These are phyloP conservation scores for Drosophila kambysellisi DNA, from an alignment of 2,888 invertebrate species.

Conservation along the genomic window DNA sequence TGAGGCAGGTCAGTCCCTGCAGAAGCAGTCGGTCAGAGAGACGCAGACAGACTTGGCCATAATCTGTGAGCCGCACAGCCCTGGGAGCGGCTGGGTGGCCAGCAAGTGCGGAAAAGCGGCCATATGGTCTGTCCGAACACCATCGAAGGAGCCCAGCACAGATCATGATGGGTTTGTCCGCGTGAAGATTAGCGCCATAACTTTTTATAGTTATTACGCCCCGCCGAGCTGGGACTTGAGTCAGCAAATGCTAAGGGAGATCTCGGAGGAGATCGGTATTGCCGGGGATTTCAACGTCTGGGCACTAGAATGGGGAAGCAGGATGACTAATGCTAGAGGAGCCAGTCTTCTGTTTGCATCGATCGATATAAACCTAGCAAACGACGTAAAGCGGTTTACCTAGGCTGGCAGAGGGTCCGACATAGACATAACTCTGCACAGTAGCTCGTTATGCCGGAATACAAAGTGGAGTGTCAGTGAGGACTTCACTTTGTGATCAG, in stretches of 20 bases:
- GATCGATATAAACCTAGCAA: not conserved
- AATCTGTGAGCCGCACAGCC: no score
- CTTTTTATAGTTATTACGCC: not conserved
- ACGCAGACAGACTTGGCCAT: no score
- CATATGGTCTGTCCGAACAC: no score
- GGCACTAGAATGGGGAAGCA: not conserved
- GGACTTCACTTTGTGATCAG: not conserved
- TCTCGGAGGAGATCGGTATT: not conserved
- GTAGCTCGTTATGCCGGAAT: not conserved
- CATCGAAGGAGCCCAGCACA: no score
- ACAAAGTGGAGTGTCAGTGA: not conserved
- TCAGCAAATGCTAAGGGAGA: not conserved
- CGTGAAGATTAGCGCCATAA: not conserved
- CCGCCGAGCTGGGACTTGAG: not conserved
- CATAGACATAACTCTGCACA: not conserved
- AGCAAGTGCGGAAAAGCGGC: no score
- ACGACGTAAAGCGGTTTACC: not conserved
- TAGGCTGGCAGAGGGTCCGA: not conserved
- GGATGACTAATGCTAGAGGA: not conserved
- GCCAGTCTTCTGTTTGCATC: not conserved
- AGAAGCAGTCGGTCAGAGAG: no score
- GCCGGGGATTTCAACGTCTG: not conserved
- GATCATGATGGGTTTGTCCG: no score
- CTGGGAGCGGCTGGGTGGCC: no score
- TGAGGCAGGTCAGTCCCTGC: no score